Percentiles rank a stretch among this genome's conserved stretches.
phyloP scores from a whole-genome alignment of 2,888 invertebrate species.

The Epinotia brunnichana region DNA sequence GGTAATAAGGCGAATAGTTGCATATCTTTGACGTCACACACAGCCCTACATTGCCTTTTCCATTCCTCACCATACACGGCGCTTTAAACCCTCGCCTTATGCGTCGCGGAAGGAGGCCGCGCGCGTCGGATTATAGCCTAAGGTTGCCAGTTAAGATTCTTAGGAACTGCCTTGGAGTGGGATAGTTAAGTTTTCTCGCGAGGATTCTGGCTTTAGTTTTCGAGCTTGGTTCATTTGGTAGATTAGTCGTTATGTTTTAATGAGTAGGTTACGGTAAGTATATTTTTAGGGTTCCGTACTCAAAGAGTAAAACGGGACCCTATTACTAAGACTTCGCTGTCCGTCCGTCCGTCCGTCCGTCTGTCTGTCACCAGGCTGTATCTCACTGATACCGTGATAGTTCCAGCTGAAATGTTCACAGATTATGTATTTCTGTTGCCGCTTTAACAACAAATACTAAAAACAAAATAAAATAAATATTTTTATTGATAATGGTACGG shows the following conservation, averaged over 20 bases:
- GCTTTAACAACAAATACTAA: too few relatives aligned
- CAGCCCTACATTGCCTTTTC: conserved; percentile 34
- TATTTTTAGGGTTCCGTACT: too few relatives aligned
- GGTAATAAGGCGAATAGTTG: not conserved
- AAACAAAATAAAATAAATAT: too few relatives aligned
- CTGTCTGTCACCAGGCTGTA: too few relatives aligned
- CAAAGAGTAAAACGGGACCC: too few relatives aligned
- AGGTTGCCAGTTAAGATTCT: conserved; percentile 34
- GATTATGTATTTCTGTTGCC: too few relatives aligned
- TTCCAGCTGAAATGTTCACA: too few relatives aligned
- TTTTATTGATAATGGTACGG: too few relatives aligned
- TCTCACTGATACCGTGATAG: too few relatives aligned
- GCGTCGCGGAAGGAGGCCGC: conserved; percentile 50
- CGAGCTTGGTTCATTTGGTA: not conserved
- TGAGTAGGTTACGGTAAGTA: too few relatives aligned
- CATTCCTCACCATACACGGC: conserved; percentile 58
- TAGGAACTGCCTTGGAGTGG: conserved; percentile 21
- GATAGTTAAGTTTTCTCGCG: not conserved
- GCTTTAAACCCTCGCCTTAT: conserved; percentile 57
- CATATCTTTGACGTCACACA: conserved; percentile 6
- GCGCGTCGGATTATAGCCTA: conserved; percentile 31
- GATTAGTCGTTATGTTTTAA: not conserved
- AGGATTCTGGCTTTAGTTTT: not conserved
- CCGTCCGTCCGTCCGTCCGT: too few relatives aligned
- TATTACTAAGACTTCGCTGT: too few relatives aligned